Conservation (phyloP, 2,797 vertebrate genomes). For the Argentina silus region DNA sequence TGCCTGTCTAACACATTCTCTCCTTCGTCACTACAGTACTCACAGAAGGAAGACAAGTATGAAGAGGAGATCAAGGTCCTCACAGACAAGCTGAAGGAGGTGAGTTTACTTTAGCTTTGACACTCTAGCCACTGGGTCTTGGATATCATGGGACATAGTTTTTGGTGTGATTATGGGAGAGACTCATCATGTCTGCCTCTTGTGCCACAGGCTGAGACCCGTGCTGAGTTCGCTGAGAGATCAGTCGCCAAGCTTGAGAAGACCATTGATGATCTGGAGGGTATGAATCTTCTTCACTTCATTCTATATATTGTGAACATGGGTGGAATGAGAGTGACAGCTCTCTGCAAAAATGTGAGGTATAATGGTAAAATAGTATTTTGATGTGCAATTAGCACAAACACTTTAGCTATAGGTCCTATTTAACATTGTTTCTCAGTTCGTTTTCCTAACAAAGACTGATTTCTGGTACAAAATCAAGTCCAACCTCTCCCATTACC, state of each 20-base stretch:
- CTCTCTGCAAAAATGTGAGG: too few relatives aligned
- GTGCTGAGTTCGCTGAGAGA: slow-evolving; percentile 97
- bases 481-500: neutral
- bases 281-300: slow-evolving; percentile 75
- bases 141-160: neutral
- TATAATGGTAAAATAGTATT: too few relatives aligned
- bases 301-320: neutral
- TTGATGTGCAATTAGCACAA: too few relatives aligned
- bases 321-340: too few relatives aligned
- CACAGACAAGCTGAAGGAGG: slow-evolving; percentile 99
- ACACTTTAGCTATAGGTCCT: too few relatives aligned
- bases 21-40: slow-evolving; percentile 86
- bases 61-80: slow-evolving; percentile 99
- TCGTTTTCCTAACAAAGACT: too few relatives aligned
- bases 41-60: slow-evolving; percentile 98
- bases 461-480: neutral
- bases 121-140: neutral
- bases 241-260: slow-evolving; percentile 99
- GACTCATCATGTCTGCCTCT: slow-evolving; percentile 43
- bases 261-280: slow-evolving; percentile 98
- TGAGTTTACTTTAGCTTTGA: slow-evolving; percentile 57
- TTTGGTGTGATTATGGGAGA: neutral
- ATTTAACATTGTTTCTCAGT: too few relatives aligned
- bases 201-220: slow-evolving; percentile 90
- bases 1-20: slow-evolving; percentile 22